Base-by-base conservation (phyloP, 2,888 invertebrate species). In the Melieria omissa region DNA sequence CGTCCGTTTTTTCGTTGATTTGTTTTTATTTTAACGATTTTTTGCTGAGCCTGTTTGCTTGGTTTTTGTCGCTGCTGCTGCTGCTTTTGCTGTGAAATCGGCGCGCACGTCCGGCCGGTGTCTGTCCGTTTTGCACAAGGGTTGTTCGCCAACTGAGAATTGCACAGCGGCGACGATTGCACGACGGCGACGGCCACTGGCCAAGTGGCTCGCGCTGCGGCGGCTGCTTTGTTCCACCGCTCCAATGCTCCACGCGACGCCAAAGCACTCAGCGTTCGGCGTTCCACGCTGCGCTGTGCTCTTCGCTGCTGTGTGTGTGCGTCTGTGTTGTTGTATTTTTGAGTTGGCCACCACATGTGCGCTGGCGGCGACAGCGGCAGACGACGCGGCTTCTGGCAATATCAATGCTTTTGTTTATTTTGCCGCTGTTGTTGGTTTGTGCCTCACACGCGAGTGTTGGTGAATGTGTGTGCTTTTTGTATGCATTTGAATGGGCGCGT, bases 81-180 rank as follows among this genome's bases (percentile, higher is more conserved):
- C 52, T 52, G 8, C 55, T 47, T 7, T 14, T 62, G 29, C 41
- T 54, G 55, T 42, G 16, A 1, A 1, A 44, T 42, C 44, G 29
- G 29, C 29, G 29, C 29, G 29, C 29, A 29, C 29, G 29, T 29
- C 29, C 7, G 9, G 41, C 14, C 45, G 42, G 49, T 60, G 67
- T 44, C 63, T 67, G 65, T 66, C 73, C 77, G 80, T 78, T 83
- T 80, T 77, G 78, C 80, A 80, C 84, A 83, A 84, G 83, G 84
- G 82, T 80, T 84, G 84, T 79, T 81, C 80, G 77, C 73, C 81
- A 80, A 84, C 84, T 84, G 81, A 82, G 75, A 77, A 77, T 75
- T 78, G 80, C 76, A 77, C 79, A 79, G 67, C 74, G 79, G 57
- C 79, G 80, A 79, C 29, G 29, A 3, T 29, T 29, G 79, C 77